phyloP scores from a whole-genome alignment of 2,113 vertebrate genomes.

The Notechis scutatus region DNA sequence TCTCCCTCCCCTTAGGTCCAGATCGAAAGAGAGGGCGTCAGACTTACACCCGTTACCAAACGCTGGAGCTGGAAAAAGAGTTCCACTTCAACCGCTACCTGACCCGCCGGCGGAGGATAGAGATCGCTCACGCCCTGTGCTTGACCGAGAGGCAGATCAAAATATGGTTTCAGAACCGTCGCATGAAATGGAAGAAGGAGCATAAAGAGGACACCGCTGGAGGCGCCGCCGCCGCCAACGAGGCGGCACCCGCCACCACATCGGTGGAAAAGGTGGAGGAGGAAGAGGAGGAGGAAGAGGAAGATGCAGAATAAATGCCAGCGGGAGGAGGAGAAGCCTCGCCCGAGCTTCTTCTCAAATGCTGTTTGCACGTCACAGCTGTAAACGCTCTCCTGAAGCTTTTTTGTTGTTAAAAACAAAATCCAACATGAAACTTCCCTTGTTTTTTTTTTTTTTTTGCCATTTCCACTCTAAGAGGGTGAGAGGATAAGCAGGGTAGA shows the following conservation, averaged over 20 bases:
- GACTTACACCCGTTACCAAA: conserved; percentile 90
- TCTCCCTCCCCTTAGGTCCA: conserved; percentile 70
- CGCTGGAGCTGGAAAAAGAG: conserved; percentile 90
- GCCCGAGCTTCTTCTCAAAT: conserved; percentile 40
- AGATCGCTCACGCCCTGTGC: conserved; percentile 84
- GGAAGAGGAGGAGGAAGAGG: conserved; percentile 71
- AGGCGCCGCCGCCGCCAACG: conserved; percentile 50
- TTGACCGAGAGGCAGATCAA: conserved; percentile 89
- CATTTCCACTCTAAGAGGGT: conserved; percentile 10
- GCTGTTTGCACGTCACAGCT: conserved; percentile 64
- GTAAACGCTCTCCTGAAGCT: conserved; percentile 59
- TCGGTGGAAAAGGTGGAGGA: conserved; percentile 67
- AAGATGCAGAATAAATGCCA: conserved; percentile 33
- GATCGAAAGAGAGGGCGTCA: conserved; percentile 85
- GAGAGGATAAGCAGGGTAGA: not conserved
- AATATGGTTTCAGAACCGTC: conserved; percentile 92
- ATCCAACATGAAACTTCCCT: not conserved
- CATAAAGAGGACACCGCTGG: conserved; percentile 74
- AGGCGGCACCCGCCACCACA: not conserved
- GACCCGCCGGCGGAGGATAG: conserved; percentile 82
- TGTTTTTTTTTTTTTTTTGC: not conserved
- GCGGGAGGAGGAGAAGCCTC: conserved; percentile 18
- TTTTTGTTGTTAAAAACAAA: not conserved
- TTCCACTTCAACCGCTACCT: conserved; percentile 92
- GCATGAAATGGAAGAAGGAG: conserved; percentile 95